phyloP scores from a whole-genome alignment of 2,888 invertebrate species.

The Tribolium freemani region DNA sequence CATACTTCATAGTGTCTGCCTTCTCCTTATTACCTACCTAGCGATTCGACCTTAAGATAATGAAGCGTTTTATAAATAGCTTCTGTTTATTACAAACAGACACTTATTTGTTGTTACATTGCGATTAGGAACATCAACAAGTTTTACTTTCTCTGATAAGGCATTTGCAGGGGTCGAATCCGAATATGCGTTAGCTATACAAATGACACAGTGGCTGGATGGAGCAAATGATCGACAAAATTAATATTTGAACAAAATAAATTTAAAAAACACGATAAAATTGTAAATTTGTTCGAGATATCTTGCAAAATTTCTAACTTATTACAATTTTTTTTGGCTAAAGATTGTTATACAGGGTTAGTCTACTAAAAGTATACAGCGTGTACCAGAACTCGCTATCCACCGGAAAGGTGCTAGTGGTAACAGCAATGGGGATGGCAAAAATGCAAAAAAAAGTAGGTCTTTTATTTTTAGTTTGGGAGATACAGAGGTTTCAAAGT shows the following conservation, averaged over 20 bases:
- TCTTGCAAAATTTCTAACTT: too few species aligned
- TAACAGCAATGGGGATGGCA: too few species aligned
- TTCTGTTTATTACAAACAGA: constrained; percentile 35
- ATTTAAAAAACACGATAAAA: too few species aligned
- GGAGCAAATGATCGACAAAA: neutral
- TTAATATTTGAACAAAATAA: neutral
- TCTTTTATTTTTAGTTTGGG: too few species aligned
- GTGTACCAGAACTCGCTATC: too few species aligned
- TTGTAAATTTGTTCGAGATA: too few species aligned
- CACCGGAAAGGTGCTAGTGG: too few species aligned
- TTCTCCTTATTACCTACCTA: neutral
- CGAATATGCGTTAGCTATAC: constrained; percentile 4
- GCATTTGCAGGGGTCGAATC: constrained; percentile 11
- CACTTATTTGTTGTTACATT: constrained; percentile 11
- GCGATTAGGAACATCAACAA: constrained; percentile 1
- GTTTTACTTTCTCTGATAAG: constrained; percentile 1
- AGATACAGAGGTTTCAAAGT: too few species aligned
- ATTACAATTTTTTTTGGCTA: too few species aligned
- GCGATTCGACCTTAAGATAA: constrained; percentile 19
- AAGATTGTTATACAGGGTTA: too few species aligned
- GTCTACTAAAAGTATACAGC: too few species aligned
- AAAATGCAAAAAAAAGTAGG: too few species aligned
- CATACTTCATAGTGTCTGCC: constrained; percentile 10
- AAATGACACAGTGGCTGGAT: constrained; percentile 21
- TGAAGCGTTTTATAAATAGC: constrained; percentile 12